Evolutionary conservation across 2,888 invertebrate genomes (phyloP).

Genomic region (Dioctria rufipes): DNA sequence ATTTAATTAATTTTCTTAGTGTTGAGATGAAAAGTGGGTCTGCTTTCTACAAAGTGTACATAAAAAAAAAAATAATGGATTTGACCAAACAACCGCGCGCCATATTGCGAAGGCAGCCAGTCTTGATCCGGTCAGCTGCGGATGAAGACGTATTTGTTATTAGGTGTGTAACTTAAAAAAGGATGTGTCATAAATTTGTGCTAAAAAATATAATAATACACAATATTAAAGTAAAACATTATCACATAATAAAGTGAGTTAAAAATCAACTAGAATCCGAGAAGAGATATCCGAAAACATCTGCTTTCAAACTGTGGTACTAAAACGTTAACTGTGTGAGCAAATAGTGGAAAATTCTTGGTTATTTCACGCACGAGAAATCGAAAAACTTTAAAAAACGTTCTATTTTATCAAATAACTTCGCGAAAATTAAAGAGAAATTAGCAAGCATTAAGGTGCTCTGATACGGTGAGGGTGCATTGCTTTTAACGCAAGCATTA

Average conservation of each 20-base stretch:
- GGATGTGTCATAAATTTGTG: conserved; percentile 59
- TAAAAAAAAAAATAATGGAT: conserved; percentile 59
- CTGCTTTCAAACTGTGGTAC: conserved; percentile 15
- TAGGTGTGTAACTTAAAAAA: conserved; percentile 58
- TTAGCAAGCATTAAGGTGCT: conserved; percentile 17
- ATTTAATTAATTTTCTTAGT: not conserved
- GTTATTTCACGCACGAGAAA: not conserved
- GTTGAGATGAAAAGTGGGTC: conserved; percentile 42
- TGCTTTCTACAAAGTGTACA: conserved; percentile 48
- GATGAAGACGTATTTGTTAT: conserved; percentile 71
- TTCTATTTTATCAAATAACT: not conserved
- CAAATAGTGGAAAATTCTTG: conserved; percentile 12
- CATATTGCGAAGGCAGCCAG: conserved; percentile 71
- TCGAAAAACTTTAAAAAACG: conserved; percentile 2
- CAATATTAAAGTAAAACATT: conserved; percentile 51
- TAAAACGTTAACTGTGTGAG: conserved; percentile 10
- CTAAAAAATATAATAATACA: conserved; percentile 53
- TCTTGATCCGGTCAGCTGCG: conserved; percentile 76
- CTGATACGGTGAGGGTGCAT: conserved; percentile 38
- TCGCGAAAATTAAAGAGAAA: conserved; percentile 7
- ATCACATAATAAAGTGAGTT: conserved; percentile 36
- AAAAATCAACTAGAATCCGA: not conserved
- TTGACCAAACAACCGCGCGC: conserved; percentile 67
- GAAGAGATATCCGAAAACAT: not conserved
- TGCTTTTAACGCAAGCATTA: conserved; percentile 42